These are phyloP conservation scores for Sesia apiformis DNA, from an alignment of 2,888 invertebrate species.

Conservation along the genomic window DNA sequence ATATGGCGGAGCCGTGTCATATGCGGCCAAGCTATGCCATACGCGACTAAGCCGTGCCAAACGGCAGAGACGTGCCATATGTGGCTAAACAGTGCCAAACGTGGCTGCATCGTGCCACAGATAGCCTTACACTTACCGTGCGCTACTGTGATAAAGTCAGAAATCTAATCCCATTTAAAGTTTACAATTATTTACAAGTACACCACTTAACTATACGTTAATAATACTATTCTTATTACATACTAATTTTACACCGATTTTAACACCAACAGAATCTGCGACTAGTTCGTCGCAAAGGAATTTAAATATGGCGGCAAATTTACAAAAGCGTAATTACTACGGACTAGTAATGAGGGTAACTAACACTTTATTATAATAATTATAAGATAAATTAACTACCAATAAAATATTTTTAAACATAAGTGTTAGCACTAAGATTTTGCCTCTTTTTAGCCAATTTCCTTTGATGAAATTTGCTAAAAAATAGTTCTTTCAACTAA, in stretches of 20 bases:
- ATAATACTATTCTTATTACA: slow-evolving; percentile 4
- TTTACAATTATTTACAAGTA: slow-evolving; percentile 48
- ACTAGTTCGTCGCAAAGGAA: neutral
- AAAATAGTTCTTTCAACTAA: too few species aligned
- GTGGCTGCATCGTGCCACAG: neutral
- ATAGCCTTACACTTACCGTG: neutral
- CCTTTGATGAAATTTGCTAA: too few species aligned
- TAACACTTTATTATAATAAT: slow-evolving; percentile 11
- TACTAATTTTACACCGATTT: slow-evolving; percentile 6
- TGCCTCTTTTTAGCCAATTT: slow-evolving; percentile 6
- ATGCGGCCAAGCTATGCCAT: neutral
- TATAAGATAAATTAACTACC: neutral
- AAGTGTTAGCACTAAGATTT: slow-evolving; percentile 9
- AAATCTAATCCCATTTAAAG: slow-evolving; percentile 7
- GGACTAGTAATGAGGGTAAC: slow-evolving; percentile 66
- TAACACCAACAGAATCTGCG: slow-evolving; percentile 2
- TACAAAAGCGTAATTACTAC: slow-evolving; percentile 57
- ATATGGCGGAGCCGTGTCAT: too few species aligned
- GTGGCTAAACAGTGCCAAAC: neutral
- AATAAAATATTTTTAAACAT: slow-evolving; percentile 1
- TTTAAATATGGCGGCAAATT: slow-evolving; percentile 28
- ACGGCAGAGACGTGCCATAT: neutral
- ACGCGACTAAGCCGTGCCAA: neutral
- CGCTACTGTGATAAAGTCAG: neutral
- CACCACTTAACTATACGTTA: slow-evolving; percentile 5